Conservation (phyloP, 1,140 invertebrate species). For the Phymorhynchus buccinoides region DNA sequence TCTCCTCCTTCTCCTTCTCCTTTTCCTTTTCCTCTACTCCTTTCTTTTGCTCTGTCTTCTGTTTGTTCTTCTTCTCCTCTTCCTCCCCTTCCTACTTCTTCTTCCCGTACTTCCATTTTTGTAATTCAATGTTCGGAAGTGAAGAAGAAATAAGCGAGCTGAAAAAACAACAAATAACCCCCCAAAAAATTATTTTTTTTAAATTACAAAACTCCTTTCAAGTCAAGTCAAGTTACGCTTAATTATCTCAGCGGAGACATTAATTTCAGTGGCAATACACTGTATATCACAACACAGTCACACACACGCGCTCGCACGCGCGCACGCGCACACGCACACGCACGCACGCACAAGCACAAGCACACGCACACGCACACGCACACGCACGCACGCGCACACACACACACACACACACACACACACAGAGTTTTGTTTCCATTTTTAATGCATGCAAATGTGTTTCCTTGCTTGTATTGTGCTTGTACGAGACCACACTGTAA, state of each 20-base stretch:
- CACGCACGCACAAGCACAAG: too few relatives aligned
- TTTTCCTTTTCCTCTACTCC: too few relatives aligned
- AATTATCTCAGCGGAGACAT: too few relatives aligned
- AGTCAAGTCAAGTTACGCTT: too few relatives aligned
- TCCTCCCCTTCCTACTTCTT: neutral
- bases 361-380: too few relatives aligned
- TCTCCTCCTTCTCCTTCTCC: neutral
- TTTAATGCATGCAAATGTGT: neutral
- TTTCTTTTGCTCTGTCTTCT: neutral
- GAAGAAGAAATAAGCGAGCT: neutral
- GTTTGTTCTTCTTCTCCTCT: neutral
- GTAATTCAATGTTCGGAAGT: neutral
- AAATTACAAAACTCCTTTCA: too few relatives aligned
- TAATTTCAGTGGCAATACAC: neutral
- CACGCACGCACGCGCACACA: neutral
- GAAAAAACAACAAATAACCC: neutral
- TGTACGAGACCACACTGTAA: neutral
- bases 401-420: neutral
- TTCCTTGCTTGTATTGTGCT: neutral
- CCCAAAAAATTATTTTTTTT: too few relatives aligned
- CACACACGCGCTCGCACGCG: too few relatives aligned
- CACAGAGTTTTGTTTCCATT: too few relatives aligned
- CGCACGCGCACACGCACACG: too few relatives aligned
- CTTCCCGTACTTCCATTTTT: too few relatives aligned
- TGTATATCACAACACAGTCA: neutral